Conservation (phyloP, 2,113 vertebrate species). For the Meleagris gallopavo region DNA sequence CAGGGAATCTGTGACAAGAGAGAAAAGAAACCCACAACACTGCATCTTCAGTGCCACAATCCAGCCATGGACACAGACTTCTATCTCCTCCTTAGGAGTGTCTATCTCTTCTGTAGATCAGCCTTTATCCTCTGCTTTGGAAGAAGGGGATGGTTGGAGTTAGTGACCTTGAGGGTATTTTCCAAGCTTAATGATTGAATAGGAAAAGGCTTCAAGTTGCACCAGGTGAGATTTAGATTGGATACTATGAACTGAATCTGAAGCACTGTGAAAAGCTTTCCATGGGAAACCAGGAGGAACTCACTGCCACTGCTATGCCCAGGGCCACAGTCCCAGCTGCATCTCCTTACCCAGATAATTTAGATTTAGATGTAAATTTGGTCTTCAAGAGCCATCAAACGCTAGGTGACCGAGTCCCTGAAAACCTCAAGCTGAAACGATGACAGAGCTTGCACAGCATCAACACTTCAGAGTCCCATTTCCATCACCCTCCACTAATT, state of each 20-base stretch:
- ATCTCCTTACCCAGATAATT: neutral
- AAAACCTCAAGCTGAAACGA: neutral
- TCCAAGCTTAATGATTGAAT: neutral
- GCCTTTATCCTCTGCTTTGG: neutral
- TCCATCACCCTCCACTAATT: neutral
- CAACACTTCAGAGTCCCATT: neutral
- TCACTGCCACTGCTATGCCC: fast-evolving
- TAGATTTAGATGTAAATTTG: neutral
- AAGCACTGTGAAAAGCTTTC: neutral
- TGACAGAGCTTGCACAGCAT: neutral
- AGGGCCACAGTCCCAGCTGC: fast-evolving
- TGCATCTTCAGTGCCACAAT: neutral
- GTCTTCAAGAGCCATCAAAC: slow-evolving; percentile 15
- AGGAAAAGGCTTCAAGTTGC: neutral
- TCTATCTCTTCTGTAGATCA: neutral
- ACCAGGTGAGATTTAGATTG: neutral
- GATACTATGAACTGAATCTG: neutral
- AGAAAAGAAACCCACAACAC: neutral
- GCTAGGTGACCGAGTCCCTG: neutral
- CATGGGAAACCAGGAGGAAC: neutral
- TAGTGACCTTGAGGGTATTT: neutral
- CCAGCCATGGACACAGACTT: neutral
- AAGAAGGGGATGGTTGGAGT: neutral
- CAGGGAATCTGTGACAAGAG: fast-evolving
- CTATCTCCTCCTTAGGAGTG: neutral